phyloP scores from a whole-genome alignment of 23 tunicate species.

The Oikopleura dioica region DNA sequence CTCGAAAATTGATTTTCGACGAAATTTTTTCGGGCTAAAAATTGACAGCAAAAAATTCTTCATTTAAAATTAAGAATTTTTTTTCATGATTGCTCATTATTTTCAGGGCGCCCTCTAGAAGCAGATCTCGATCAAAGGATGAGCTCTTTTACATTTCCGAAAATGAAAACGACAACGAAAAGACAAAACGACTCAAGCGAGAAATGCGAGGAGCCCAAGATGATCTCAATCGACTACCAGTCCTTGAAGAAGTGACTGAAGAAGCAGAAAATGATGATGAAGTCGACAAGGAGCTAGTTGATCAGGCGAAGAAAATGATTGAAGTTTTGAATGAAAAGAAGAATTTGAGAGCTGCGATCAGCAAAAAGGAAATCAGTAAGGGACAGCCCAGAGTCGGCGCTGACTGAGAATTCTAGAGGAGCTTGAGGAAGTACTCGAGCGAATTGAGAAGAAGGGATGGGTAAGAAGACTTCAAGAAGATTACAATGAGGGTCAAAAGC shows the following conservation, averaged over 20 bases:
- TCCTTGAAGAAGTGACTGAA: not conserved
- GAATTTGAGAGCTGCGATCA: not conserved
- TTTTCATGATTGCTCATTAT: no score
- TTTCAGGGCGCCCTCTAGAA: no score
- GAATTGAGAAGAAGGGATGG: not conserved
- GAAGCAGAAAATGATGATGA: not conserved
- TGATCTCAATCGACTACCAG: not conserved
- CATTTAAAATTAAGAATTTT: no score
- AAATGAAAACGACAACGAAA: not conserved
- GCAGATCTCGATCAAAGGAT: no score
- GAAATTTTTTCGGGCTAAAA: no score
- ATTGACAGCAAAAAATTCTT: no score
- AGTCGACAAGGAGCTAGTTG: not conserved
- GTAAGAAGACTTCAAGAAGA: not conserved
- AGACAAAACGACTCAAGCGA: not conserved
- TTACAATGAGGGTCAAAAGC: not conserved
- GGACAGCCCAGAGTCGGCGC: no score
- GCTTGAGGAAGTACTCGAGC: not conserved
- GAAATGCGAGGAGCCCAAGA: not conserved
- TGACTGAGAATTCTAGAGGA: no score
- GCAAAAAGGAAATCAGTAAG: slow-evolving; percentile 10
- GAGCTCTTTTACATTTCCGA: no score
- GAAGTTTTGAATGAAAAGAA: not conserved
- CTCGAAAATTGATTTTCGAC: no score
- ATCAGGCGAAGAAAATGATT: not conserved